phyloP scores from a whole-genome alignment of 2,888 invertebrate genomes.

The Dichetophora obliterata region DNA sequence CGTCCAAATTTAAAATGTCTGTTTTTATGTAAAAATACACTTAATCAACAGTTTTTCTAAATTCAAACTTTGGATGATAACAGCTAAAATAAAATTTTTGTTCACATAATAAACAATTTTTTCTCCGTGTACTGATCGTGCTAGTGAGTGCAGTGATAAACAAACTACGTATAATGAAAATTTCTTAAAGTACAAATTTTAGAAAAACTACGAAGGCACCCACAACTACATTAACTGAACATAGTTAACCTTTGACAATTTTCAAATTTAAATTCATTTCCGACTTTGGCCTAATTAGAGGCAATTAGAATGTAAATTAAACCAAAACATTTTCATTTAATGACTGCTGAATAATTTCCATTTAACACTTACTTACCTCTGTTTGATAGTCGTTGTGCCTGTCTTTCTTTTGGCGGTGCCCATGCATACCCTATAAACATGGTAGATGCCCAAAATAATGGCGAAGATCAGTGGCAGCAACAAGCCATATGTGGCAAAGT shows the following conservation, averaged over 20 bases:
- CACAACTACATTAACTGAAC: constrained; percentile 10
- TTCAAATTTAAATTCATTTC: constrained; percentile 12
- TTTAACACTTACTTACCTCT: constrained; percentile 63
- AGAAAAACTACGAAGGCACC: neutral
- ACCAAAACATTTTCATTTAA: neutral
- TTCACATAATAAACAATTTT: too few relatives aligned
- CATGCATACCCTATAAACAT: constrained; percentile 78
- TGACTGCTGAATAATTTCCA: neutral
- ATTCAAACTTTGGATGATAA: too few relatives aligned
- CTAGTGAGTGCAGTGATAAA: too few relatives aligned
- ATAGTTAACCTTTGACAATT: constrained; percentile 32
- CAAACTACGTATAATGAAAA: too few relatives aligned
- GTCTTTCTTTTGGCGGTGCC: constrained; percentile 71
- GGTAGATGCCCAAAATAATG: constrained; percentile 76
- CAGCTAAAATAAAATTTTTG: too few relatives aligned
- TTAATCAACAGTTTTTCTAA: too few relatives aligned
- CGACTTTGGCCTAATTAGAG: neutral
- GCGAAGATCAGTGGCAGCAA: constrained; percentile 76
- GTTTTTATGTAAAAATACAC: too few relatives aligned
- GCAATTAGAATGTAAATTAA: neutral
- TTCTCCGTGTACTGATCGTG: too few relatives aligned
- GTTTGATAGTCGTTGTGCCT: constrained; percentile 66
- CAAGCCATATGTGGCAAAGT: constrained; percentile 79
- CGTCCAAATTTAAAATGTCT: too few relatives aligned
- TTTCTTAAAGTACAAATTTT: neutral